Percentiles rank a stretch among this genome's conserved stretches.
Conservation (phyloP, 2,113 vertebrate genomes). For the Xiphias gladius region DNA sequence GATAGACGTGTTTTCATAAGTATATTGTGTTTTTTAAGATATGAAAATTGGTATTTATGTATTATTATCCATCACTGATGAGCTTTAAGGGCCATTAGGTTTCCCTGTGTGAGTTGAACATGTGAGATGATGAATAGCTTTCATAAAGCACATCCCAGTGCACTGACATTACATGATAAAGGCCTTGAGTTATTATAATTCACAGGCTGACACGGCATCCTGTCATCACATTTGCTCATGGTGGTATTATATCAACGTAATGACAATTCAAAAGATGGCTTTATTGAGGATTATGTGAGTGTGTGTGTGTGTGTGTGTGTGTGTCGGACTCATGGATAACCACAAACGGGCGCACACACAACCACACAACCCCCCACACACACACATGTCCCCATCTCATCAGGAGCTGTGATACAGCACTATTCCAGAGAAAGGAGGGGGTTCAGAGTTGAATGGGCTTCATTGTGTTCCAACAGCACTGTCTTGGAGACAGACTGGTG, state of each 20-base stretch:
- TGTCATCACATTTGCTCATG: background rate
- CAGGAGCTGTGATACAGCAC: conserved; percentile 55
- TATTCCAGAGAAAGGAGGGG: conserved; percentile 47
- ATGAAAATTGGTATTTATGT: conserved; percentile 2
- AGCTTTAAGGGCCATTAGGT: conserved; percentile 6
- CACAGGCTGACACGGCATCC: background rate
- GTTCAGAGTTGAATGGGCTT: conserved; percentile 56
- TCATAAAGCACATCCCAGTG: background rate
- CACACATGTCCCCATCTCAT: background rate
- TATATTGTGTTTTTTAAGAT: background rate
- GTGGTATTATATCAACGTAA: background rate
- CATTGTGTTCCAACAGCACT: conserved; percentile 62
- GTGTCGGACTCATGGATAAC: background rate
- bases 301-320: background rate
- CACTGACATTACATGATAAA: conserved; percentile 14
- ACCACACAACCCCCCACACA: background rate
- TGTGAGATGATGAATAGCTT: background rate
- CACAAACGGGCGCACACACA: background rate
- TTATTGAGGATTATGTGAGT: conserved; percentile 29
- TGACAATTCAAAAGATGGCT: conserved; percentile 26
- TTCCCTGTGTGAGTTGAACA: background rate
- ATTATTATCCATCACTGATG: background rate
- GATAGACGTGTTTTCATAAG: background rate
- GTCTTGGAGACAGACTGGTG: conserved; percentile 49
- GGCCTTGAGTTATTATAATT: conserved; percentile 3